phyloP scores from a whole-genome alignment of 1,140 invertebrate genomes.

The Drosophila varians region DNA sequence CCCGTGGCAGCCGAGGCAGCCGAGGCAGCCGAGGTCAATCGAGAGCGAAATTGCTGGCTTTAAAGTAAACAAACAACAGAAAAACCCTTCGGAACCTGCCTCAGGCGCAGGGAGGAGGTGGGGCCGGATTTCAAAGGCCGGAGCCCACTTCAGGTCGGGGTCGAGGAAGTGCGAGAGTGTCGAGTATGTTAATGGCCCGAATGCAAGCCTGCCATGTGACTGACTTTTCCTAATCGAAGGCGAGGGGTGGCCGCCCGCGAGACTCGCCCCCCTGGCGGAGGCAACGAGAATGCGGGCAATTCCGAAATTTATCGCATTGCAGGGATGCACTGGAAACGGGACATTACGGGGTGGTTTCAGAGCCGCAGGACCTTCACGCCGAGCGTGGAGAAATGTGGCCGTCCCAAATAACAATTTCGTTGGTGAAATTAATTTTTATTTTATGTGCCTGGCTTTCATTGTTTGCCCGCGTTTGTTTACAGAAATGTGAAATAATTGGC shows the following conservation, averaged over 20 bases:
- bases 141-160: conserved; percentile 31
- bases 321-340: conserved; percentile 14
- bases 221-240: conserved; percentile 16
- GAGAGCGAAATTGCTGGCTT: conserved; percentile 57
- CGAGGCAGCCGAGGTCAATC: neutral
- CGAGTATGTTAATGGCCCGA: conserved; percentile 67
- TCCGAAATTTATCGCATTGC: conserved; percentile 53
- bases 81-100: conserved; percentile 18
- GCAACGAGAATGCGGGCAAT: conserved; percentile 68
- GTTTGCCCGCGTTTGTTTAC: conserved; percentile 58
- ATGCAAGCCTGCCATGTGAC: conserved; percentile 69
- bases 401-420: conserved; percentile 72
- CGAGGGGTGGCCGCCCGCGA: conserved; percentile 10
- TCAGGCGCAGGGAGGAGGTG: conserved; percentile 21
- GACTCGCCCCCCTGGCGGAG: conserved; percentile 51
- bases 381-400: conserved; percentile 43
- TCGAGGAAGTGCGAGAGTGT: conserved; percentile 51
- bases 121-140: conserved; percentile 54
- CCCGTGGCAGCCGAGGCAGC: no score
- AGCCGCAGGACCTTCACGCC: conserved; percentile 15
- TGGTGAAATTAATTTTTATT: conserved; percentile 81
- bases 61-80: conserved; percentile 34
- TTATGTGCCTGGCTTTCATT: conserved; percentile 61
- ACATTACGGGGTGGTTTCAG: conserved; percentile 56
- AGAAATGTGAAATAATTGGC: conserved; percentile 73